Evolutionary conservation across 2,113 vertebrate species (phyloP), one percentile per base, ranked within the genome.

Genomic region (Asarcornis scutulata): DNA sequence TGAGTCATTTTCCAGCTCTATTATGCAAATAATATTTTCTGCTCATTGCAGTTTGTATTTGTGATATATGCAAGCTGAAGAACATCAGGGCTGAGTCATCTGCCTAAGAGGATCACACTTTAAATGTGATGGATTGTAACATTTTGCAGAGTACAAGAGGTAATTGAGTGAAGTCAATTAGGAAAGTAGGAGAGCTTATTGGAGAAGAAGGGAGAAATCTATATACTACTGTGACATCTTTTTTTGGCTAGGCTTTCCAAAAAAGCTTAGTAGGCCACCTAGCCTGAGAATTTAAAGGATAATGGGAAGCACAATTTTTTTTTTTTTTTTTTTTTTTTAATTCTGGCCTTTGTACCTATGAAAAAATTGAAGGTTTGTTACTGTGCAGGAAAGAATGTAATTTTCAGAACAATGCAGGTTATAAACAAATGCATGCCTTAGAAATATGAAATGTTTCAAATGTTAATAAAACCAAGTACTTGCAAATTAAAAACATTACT

Each of bases 131-230:
- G 82, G 91, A 96, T 91, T 88, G 81, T 52, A 94, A 78, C 91
- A 78, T 95, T 96, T 88, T 92, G 82, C 59, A 68, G 29, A 88
- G 32, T 74, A 95, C 82, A 86, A 95, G 91, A 94, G 75, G 89
- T 93, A 96, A 94, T 80, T 91, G 96, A 95, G 67, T 94, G 72
- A 83, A 91, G 82, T 87, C 95, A 95, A 95, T 95, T 96, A 95
- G 92, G 81, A 93, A 96, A 89, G 86, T 80, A 91, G 91, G 88
- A 96, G 88, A 88, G 71, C 17, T 90, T 89, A 92, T 50, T 34
- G 44, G 31, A 92, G 71, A 79, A 92, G 83, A 86, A 44, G 48
- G 55, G 63, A 85, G 50, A 83, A 89, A 85, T 94, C 50, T 93
- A 62, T 94, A 93, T 88, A 87, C 48, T 82, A 81, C 27, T 23